Percentiles rank a stretch among this genome's conserved stretches.
These are phyloP conservation scores for Mesoclemmys tuberculata DNA, from an alignment of 2,113 vertebrate species.

Conservation along the genomic window DNA sequence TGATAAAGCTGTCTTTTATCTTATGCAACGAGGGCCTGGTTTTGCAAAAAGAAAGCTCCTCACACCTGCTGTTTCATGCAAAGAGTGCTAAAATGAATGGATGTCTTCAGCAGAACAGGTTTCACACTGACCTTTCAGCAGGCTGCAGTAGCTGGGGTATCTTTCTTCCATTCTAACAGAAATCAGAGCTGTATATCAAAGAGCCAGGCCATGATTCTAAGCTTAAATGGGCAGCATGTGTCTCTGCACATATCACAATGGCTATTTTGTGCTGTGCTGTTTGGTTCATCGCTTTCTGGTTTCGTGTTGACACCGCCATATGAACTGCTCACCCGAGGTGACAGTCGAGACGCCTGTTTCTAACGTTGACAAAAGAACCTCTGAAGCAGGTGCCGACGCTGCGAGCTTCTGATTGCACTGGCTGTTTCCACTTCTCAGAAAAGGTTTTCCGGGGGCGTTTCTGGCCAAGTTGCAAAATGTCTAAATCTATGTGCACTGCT, in stretches of 20 bases:
- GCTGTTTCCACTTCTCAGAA: not conserved
- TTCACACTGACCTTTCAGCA: not conserved
- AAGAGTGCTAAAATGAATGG: not conserved
- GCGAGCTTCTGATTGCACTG: too few relatives aligned
- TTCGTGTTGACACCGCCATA: not conserved
- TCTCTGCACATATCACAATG: not conserved
- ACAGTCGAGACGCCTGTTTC: not conserved
- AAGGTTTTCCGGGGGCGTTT: not conserved
- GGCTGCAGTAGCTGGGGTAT: not conserved
- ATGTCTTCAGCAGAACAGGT: not conserved
- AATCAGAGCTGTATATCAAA: not conserved
- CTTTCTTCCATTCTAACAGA: not conserved
- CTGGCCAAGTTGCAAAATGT: not conserved
- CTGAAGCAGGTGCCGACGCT: not conserved
- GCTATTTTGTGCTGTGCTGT: too few relatives aligned
- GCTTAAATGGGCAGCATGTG: not conserved
- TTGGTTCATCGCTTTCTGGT: too few relatives aligned
- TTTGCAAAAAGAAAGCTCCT: not conserved
- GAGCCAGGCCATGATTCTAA: not conserved
- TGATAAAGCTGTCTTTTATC: too few relatives aligned
- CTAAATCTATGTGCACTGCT: not conserved
- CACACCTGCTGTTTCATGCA: accelerated
- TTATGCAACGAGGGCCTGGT: too few relatives aligned
- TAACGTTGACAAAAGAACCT: not conserved
- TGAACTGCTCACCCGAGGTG: not conserved